Evolutionary conservation across 2,113 vertebrate genomes (phyloP).

Genomic region (Mus musculus): DNA sequence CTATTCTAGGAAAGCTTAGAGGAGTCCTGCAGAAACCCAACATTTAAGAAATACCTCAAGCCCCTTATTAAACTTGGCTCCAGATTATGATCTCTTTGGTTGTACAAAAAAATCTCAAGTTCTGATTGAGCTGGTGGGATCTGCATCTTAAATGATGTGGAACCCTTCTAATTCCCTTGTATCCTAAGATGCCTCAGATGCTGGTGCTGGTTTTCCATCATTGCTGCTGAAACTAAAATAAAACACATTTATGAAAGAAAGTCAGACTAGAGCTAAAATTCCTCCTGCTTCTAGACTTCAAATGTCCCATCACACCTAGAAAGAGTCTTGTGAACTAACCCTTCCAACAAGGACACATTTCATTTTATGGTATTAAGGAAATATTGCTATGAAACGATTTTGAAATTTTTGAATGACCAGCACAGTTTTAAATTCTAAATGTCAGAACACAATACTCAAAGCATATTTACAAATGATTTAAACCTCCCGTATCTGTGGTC

Average conservation of each 20-base stretch:
- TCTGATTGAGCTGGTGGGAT: background rate
- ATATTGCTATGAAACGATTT: background rate
- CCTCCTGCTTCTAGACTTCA: background rate
- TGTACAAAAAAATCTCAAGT: too few species aligned
- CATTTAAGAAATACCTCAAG: background rate
- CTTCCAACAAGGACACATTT: background rate
- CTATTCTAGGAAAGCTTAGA: background rate
- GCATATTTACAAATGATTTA: background rate
- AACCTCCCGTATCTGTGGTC: background rate
- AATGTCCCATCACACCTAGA: background rate
- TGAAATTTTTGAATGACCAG: background rate
- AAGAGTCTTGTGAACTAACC: background rate
- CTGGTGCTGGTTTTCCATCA: background rate
- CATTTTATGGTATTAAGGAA: background rate
- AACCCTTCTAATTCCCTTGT: background rate
- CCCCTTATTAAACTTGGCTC: background rate
- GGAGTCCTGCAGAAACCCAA: background rate
- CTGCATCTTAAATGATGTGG: background rate
- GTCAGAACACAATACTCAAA: background rate
- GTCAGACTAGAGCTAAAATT: background rate
- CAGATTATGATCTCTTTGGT: background rate
- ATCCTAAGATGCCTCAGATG: background rate
- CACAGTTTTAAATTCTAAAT: background rate
- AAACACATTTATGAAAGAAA: background rate
- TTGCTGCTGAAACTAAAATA: background rate